A percentile compares a stretch with the other conserved stretches of the same genome.
Evolutionary conservation across 2,888 invertebrate genomes (phyloP).

Genomic region (Sminthurinus aureus): DNA sequence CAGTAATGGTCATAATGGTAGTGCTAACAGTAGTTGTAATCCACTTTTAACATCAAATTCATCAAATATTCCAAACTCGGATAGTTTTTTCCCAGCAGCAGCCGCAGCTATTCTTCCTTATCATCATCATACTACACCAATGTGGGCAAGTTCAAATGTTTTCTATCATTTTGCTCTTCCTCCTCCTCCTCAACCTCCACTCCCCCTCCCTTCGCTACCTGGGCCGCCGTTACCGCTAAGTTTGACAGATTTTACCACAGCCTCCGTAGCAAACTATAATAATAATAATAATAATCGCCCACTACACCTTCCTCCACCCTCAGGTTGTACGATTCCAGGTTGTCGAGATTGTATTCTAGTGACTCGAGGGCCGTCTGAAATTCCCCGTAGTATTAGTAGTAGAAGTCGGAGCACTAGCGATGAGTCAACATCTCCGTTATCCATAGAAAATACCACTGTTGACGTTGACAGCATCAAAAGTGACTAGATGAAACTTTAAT

Average conservation of each 20-base stretch:
- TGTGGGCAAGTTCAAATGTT: constrained; percentile 59
- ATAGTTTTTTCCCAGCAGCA: constrained; percentile 44
- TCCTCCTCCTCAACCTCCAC: constrained; percentile 47
- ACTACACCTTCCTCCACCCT: constrained; percentile 52
- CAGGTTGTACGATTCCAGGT: constrained; percentile 57
- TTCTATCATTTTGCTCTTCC: constrained; percentile 59
- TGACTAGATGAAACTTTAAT: constrained; percentile 25
- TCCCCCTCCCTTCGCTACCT: constrained; percentile 34
- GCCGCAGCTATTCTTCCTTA: constrained; percentile 52
- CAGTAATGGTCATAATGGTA: background rate
- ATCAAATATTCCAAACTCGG: constrained; percentile 14
- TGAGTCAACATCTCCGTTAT: constrained; percentile 41
- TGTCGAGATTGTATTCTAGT: constrained; percentile 53
- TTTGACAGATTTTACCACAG: constrained; percentile 17
- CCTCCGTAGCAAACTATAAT: background rate
- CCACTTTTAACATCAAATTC: background rate
- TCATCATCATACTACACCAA: constrained; percentile 53
- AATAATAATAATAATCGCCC: constrained; percentile 43
- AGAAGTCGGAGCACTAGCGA: constrained; percentile 37
- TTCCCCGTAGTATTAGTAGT: constrained; percentile 13
- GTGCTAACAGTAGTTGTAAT: background rate
- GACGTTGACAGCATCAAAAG: constrained; percentile 41
- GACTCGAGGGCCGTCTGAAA: constrained; percentile 23
- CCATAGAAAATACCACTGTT: constrained; percentile 35
- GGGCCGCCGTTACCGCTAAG: background rate